Evolutionary conservation across 1,140 invertebrate genomes (phyloP).

Genomic region (Aphis gossypii): DNA sequence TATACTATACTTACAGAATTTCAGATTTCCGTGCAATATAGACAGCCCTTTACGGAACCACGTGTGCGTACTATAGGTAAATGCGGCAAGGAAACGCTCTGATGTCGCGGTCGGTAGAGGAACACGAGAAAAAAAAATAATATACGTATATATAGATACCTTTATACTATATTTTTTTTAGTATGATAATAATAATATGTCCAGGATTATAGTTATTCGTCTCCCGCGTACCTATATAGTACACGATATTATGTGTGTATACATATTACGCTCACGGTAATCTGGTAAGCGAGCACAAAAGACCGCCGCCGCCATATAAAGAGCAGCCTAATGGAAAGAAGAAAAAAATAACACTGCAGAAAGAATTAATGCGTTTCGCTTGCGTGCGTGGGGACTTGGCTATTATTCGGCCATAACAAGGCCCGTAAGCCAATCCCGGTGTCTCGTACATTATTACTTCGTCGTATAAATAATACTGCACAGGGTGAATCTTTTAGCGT

Average conservation of each 20-base stretch:
- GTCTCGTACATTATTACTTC: not conserved
- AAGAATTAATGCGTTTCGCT: constrained; percentile 10
- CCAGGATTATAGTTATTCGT: not conserved
- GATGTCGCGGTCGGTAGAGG: not conserved
- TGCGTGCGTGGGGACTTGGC: not conserved
- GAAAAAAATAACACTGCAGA: not conserved
- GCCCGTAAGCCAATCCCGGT: not conserved
- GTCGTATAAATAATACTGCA: constrained; percentile 16
- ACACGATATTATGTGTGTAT: not conserved
- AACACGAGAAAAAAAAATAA: not conserved
- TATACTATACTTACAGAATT: too few species aligned
- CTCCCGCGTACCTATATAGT: not conserved
- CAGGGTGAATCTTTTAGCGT: not conserved
- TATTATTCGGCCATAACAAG: not conserved
- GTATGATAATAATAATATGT: not conserved
- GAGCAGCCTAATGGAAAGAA: not conserved
- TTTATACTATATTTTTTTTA: not conserved
- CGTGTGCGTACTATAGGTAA: not conserved
- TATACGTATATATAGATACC: not conserved
- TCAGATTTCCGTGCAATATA: too few species aligned
- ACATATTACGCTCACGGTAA: not conserved
- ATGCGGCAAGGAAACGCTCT: not conserved
- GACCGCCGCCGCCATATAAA: not conserved
- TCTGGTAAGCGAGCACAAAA: not conserved
- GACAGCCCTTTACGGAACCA: too few species aligned